Evolutionary conservation across 2,888 invertebrate genomes (phyloP).

Genomic region (Spialia ferax): DNA sequence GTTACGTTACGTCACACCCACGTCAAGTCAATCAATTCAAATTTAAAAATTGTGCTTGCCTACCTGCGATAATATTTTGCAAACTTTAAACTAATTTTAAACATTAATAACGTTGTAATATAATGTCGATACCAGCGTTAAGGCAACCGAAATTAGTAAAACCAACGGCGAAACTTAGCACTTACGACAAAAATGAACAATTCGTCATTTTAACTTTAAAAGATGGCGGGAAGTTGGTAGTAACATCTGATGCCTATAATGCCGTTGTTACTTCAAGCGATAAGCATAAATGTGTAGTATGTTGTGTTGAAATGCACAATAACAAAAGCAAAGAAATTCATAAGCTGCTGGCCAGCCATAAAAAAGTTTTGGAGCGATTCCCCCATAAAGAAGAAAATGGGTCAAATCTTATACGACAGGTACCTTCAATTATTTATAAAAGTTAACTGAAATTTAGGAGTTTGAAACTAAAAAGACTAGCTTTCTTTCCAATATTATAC

Average conservation of each 20-base stretch:
- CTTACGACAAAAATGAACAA: neutral
- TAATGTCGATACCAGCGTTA: constrained; percentile 10
- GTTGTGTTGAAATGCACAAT: constrained; percentile 55
- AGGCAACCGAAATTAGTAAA: constrained; percentile 10
- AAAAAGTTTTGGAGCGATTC: constrained; percentile 51
- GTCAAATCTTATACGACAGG: constrained; percentile 67
- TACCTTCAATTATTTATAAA: too few relatives aligned
- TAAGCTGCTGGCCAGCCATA: constrained; percentile 56
- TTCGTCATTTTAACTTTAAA: constrained; percentile 61
- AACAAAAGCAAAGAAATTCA: constrained; percentile 58
- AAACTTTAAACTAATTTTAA: too few relatives aligned
- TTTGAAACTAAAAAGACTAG: too few relatives aligned
- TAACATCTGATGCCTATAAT: constrained; percentile 66
- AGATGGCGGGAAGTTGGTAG: constrained; percentile 60
- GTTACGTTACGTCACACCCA: too few relatives aligned
- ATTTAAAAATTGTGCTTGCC: neutral
- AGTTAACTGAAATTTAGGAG: too few relatives aligned
- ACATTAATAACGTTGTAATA: neutral
- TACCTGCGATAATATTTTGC: neutral
- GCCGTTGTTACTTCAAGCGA: constrained; percentile 50
- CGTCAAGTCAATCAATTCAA: neutral
- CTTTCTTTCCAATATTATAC: too few relatives aligned
- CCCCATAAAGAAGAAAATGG: constrained; percentile 62
- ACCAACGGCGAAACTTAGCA: neutral
- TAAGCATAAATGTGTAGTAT: constrained; percentile 64